Evolutionary conservation across 2,113 vertebrate species (phyloP), one percentile per base, ranked within the genome.

Genomic region (human): DNA sequence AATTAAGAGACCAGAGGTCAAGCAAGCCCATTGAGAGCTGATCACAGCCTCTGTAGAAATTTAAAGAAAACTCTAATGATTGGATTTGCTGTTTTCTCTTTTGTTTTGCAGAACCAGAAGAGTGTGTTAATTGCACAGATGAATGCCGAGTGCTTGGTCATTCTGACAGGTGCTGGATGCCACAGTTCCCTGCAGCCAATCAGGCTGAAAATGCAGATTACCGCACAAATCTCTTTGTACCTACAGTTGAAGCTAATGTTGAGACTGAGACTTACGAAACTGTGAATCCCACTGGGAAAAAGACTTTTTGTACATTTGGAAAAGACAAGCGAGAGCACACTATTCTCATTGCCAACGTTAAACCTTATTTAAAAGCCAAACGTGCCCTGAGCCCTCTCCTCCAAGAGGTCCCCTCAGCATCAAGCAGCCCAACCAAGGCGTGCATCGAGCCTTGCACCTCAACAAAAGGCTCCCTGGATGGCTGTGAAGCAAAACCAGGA

Each of bases 91-190:
- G 61, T 98, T 93, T 96, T 98, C 81, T 97, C 64, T 87, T 98
- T 98, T 99, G 84, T 98, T 98, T 99, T 99, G 38, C 99, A 99
- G 99, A 99, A 98, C 99, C 99, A 98, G 99, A 99, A 98, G 99
- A 99, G 98, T 99, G 99, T 97, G 98, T 99, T 98, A 99, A 99
- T 98, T 99, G 99, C 98, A 99, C 99, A 92, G 99, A 99, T 98
- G 99, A 99, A 99, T 99, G 99, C 98, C 98, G 99, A 98, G 99
- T 99, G 76, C 99, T 99, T 98, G 99, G 99, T 98, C 99, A 99
- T 99, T 99, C 99, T 94, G 99, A 99, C 99, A 99, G 99, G 98
- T 99, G 99, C 98, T 99, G 99, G 99, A 99, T 99, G 99, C 99
- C 99, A 98, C 99, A 99, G 99, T 99, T 99, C 98, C 99, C 99